Conservation (phyloP, 1,140 invertebrate species). For the Onthophagus taurus region DNA sequence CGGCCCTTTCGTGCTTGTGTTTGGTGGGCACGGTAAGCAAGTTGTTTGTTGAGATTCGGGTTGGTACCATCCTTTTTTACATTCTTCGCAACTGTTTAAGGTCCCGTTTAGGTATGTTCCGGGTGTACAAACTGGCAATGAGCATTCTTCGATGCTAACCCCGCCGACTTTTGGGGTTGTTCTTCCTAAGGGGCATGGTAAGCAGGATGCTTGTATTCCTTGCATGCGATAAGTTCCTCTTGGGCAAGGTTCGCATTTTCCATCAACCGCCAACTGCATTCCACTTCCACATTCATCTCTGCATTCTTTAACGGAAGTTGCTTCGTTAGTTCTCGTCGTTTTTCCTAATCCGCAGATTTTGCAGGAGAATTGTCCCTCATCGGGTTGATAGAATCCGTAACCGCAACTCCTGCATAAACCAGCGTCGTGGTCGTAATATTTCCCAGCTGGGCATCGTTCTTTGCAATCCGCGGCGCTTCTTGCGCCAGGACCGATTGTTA, state of each 20-base stretch:
- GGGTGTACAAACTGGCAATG: slow-evolving; percentile 74
- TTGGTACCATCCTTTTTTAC: slow-evolving; percentile 89
- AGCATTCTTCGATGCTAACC: slow-evolving; percentile 80
- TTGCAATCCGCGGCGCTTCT: slow-evolving; percentile 83
- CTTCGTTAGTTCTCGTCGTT: slow-evolving; percentile 85
- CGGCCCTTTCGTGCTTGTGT: slow-evolving; percentile 79
- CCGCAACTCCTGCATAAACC: slow-evolving; percentile 84
- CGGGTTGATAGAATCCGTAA: slow-evolving; percentile 87
- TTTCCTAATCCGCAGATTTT: slow-evolving; percentile 83
- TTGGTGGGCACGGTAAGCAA: slow-evolving; percentile 82
- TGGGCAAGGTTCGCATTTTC: slow-evolving; percentile 87
- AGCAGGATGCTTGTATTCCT: slow-evolving; percentile 80
- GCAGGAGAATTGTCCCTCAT: slow-evolving; percentile 85
- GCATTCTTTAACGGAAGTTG: slow-evolving; percentile 78
- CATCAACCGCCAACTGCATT: slow-evolving; percentile 77
- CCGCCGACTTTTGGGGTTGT: slow-evolving; percentile 81
- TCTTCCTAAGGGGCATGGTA: slow-evolving; percentile 76
- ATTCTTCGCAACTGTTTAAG: slow-evolving; percentile 75
- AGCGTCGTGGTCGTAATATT: slow-evolving; percentile 79
- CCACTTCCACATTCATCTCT: slow-evolving; percentile 85
- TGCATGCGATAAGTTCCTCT: slow-evolving; percentile 82
- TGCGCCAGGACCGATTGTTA: slow-evolving; percentile 78
- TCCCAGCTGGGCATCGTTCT: slow-evolving; percentile 83
- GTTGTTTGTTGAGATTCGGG: slow-evolving; percentile 79
- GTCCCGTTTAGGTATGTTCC: slow-evolving; percentile 78